Evolutionary conservation across 2,797 vertebrate species (phyloP).

Genomic region (Microctenopoma stevenorrisi): DNA sequence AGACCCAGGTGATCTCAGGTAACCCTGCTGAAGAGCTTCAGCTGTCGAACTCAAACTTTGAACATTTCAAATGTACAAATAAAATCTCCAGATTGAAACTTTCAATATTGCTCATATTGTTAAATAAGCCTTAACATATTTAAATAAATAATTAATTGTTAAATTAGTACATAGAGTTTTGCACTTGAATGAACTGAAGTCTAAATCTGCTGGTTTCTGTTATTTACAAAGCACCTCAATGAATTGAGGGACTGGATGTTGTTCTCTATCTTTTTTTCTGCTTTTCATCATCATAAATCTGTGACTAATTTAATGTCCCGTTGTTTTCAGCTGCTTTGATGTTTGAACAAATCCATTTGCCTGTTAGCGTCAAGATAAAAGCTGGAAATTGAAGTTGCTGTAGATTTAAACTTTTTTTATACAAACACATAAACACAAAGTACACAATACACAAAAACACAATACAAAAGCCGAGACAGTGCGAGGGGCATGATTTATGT

Average conservation of each 20-base stretch:
- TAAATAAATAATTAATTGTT: constrained; percentile 31
- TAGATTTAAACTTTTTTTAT: neutral
- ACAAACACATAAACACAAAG: too few species aligned
- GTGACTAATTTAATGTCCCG: neutral
- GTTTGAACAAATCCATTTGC: neutral
- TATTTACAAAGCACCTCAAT: neutral
- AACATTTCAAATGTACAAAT: constrained; percentile 15
- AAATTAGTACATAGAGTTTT: constrained; percentile 15
- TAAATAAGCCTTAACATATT: constrained; percentile 20
- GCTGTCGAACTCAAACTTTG: constrained; percentile 22
- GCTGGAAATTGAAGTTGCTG: neutral
- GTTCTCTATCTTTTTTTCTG: neutral
- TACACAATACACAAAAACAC: too few species aligned
- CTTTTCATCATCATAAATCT: constrained; percentile 7
- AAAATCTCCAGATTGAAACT: constrained; percentile 18
- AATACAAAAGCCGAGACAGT: too few species aligned
- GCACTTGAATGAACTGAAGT: constrained; percentile 5
- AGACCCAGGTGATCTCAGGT: neutral
- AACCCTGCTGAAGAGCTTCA: neutral
- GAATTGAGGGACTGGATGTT: neutral
- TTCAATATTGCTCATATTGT: neutral
- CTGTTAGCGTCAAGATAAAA: neutral
- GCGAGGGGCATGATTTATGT: too few species aligned
- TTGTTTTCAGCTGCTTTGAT: constrained; percentile 14
- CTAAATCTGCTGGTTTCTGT: constrained; percentile 4